Conservation (phyloP, 2,797 vertebrate genomes). For the Dendrocincla fuliginosa region DNA sequence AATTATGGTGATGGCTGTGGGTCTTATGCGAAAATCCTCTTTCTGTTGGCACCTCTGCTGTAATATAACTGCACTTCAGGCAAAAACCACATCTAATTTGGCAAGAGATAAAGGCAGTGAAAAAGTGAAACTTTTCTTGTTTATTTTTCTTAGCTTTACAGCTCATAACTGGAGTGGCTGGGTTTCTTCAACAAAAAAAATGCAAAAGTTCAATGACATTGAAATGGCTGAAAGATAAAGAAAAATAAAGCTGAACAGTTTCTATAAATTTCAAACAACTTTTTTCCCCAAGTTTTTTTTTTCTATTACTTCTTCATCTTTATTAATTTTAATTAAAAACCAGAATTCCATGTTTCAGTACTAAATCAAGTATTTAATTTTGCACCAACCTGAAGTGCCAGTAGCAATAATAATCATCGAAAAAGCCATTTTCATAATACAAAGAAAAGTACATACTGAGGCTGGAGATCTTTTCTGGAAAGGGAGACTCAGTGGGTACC, state of each 20-base stretch:
- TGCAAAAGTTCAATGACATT: background rate
- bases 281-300: background rate
- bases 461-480: background rate
- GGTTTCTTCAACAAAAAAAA: background rate
- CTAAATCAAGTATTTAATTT: background rate
- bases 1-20: background rate
- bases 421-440: background rate
- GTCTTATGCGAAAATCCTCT: background rate
- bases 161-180: background rate
- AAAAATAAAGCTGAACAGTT: background rate
- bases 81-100: background rate
- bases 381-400: background rate
- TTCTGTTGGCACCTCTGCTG: background rate
- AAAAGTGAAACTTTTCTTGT: slow-evolving; percentile 13
- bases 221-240: background rate
- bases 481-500: background rate
- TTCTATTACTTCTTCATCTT: background rate
- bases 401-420: background rate
- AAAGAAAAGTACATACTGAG: background rate
- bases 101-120: background rate
- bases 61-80: background rate
- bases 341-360: background rate
- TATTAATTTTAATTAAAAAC: background rate
- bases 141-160: slow-evolving; percentile 39
- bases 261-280: background rate